Base-by-base conservation (phyloP, 2,113 vertebrate genomes). In the Falcunculus frontatus region DNA sequence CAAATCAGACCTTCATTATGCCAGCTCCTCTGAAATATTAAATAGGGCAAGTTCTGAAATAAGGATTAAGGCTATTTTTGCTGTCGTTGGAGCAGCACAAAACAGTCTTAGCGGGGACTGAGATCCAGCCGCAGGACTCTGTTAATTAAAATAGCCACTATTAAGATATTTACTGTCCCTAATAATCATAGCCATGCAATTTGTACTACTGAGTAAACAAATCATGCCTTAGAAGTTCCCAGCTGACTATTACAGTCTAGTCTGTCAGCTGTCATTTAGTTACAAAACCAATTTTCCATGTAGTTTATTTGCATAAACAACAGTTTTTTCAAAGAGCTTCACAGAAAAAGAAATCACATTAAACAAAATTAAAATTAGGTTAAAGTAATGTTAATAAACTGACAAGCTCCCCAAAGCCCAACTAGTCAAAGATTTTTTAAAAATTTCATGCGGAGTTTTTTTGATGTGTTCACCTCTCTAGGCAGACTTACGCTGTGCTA, bases 221-320 rank as follows among this genome's bases (percentile, higher is more conserved):
- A 89, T 90, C 64, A 81, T 78, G 93, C 52, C 87, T 94, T 78
- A 87, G 85, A 95, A 93, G 79, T 78, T 96, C 92, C 95, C 96
- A 94, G 75, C 2, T 92, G 93, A 76, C 85, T 94, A 94, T 84
- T 95, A 94, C 84, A 85, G 63, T 42, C 87, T 85, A 59, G 84
- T 88, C 91, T 95, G 92, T 93, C 93, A 74, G 69, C 90, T 92
- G 92, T 93, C 92, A 96, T 96, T 90, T 95, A 96, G 90, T 90
- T 94, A 80, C 81, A 97, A 95, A 96, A 64, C 82, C 88, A 93
- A 95, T 96, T 96, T 94, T 95, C 93, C 90, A 60, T 93, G 95
- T 93, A 94, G 82, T 86, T 95, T 96, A 96, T 97, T 95, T 96
- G 93, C 95, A 96, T 93, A 94, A 96, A 94, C 82, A 95, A 93